Percentiles rank a stretch among this genome's conserved stretches.
Evolutionary conservation across 2,113 vertebrate genomes (phyloP).

Genomic region (Nematolebias whitei): DNA sequence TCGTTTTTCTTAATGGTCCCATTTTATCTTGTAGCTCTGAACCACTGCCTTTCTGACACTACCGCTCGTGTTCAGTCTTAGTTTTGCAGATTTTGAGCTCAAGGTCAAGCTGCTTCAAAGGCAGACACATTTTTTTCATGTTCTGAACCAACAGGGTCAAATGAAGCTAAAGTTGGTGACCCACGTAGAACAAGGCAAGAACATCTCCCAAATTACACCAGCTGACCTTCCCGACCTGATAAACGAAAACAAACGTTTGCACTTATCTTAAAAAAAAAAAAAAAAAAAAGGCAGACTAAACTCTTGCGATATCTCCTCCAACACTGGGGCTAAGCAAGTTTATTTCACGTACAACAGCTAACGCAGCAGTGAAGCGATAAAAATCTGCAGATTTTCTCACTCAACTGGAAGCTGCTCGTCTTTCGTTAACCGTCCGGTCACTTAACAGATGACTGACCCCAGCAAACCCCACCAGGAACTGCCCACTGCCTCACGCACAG

Average conservation of each 20-base stretch:
- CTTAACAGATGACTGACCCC: constrained; percentile 31
- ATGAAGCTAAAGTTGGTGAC: constrained; percentile 12
- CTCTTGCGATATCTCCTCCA: constrained; percentile 13
- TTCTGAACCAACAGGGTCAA: constrained; percentile 11
- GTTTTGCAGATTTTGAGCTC: constrained; percentile 1
- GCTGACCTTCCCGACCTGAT: constrained; percentile 38
- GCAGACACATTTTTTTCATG: constrained; percentile 2
- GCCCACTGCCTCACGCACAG: constrained; percentile 22
- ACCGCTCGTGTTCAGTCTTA: too few relatives aligned
- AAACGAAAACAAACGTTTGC: constrained; percentile 17
- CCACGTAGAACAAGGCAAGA: constrained; percentile 45
- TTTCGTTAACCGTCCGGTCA: constrained; percentile 5
- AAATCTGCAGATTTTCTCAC: constrained; percentile 19
- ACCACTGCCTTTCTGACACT: background rate
- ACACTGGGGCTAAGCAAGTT: background rate
- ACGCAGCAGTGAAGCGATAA: constrained; percentile 29
- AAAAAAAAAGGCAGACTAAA: constrained; percentile 32
- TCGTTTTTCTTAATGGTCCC: background rate
- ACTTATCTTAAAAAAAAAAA: background rate
- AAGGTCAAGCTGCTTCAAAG: background rate
- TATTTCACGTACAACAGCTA: background rate
- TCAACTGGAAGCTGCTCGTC: constrained; percentile 23
- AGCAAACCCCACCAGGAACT: too few relatives aligned
- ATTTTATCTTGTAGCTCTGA: background rate
- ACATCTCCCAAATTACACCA: constrained; percentile 45